Evolutionary conservation across 2,888 invertebrate genomes (phyloP), one percentile per base, ranked within the genome.

Genomic region (Drosophila algonquin): DNA sequence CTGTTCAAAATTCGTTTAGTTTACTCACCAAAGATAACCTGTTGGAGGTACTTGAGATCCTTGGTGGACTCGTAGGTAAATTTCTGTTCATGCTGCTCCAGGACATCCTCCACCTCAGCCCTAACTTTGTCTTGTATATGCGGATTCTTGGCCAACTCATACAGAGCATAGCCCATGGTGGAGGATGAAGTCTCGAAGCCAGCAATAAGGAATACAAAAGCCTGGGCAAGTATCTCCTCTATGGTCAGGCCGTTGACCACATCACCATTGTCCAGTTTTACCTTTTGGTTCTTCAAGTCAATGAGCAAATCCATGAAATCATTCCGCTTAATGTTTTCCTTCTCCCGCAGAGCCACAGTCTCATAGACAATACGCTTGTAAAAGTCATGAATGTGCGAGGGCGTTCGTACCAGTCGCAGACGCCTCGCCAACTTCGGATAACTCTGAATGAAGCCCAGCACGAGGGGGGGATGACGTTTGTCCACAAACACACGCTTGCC

Each of bases 151-250:
- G 89, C 88, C 45, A 90, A 32, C 44, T 90, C 90, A 14, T 85
- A 89, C 4, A 90, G 51, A 0, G 77, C 75, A 70, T 93, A 94
- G 71, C 93, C 93, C 24, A 94, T 93, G 0, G 94, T 93, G 0
- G 94, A 93, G 0, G 95, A 94, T 0, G 94, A 94, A 0, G 95
- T 95, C 89, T 95, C 95, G 76, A 94, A 95, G 0, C 95, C 95
- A 16, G 94, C 90, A 10, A 87, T 35, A 45, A 84, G 90, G 57
- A 90, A 90, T 1, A 90, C 73, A 67, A 85, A 90, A 0, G 77
- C 81, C 46, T 90, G 89, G 8, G 90, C 89, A 3, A 89, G 80
- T 1, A 94, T 77, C 30, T 94, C 81, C 0, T 93, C 90, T 2
- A 93, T 89, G 1, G 76, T 73, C 7, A 89, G n/a, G 18, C 74